Evolutionary conservation across 2,888 invertebrate species (phyloP), one percentile per base, ranked within the genome.

Genomic region (Ectropis crepuscularia): DNA sequence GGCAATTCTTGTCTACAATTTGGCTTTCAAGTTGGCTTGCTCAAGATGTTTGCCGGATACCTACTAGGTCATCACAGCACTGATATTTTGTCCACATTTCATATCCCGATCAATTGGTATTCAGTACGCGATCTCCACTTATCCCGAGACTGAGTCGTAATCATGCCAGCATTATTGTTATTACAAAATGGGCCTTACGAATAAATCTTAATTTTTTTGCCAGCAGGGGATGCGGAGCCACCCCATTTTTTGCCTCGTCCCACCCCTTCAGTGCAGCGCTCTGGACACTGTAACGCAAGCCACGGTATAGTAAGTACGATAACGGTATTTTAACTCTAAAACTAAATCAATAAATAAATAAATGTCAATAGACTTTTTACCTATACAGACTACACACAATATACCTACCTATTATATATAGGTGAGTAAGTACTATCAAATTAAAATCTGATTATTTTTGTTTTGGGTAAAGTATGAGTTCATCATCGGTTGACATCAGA

Each of bases 161-260:
- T 82, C 79, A 81, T 76, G 74, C 67, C 70, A 51, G 74, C 73
- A 80, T 85, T 82, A 83, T 83, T 81, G 78, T 76, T 81, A 83
- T 83, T 82, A 85, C 79, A 76, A 80, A 79, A 78, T 76, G 75
- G 79, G 65, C 74, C 72, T 78, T 82, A 71, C 80, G 82, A 84
- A 90, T 91, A 90, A 91, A 91, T 91, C 89, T 87, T 85, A 72
- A 82, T 89, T 89, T 90, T 87, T 89, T 89, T 72, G 66, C 85
- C 88, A 85, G 70, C 86, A 90, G 89, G 84, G 87, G 78, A 70
- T 63, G 73, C 79, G 83, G 83, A 78, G 79, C 89, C 89, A 85
- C 88, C 90, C 90, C 77, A 78, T 79, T 85, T 86, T 85, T 83
- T 80, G 55, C 73, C 65, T 68, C 78, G 78, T 74, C 82, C 80